Conservation (phyloP, 2,888 invertebrate genomes). For the Ypsolopha sequella region DNA sequence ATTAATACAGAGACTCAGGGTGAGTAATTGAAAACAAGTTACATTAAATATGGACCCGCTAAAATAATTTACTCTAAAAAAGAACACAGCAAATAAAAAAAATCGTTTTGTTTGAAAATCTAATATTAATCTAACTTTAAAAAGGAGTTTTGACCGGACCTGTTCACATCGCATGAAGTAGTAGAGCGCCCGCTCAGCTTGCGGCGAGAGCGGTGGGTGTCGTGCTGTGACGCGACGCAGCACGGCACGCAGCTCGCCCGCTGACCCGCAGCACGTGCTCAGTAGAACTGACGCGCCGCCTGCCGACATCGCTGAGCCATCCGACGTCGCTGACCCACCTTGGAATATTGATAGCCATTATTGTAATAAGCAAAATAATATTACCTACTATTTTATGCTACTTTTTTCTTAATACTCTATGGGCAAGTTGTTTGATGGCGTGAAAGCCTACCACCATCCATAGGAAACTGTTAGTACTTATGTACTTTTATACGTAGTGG, state of each 20-base stretch:
- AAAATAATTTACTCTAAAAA: no score
- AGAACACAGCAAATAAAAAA: no score
- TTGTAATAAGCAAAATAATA: neutral
- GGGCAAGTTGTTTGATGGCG: no score
- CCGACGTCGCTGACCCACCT: constrained; percentile 11
- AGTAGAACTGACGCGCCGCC: constrained; percentile 67
- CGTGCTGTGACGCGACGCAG: constrained; percentile 73
- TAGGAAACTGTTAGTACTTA: neutral
- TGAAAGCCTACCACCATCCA: no score
- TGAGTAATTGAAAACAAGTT: no score
- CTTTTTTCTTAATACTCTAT: no score
- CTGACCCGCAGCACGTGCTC: constrained; percentile 91
- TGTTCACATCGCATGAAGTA: constrained; percentile 95
- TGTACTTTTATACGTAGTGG: constrained; percentile 10
- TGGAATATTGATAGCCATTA: constrained; percentile 8
- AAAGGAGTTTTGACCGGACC: constrained; percentile 34
- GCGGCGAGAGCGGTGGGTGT: constrained; percentile 69
- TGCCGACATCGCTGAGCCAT: constrained; percentile 16
- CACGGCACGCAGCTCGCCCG: constrained; percentile 82
- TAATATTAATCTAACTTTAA: no score
- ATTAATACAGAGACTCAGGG: no score
- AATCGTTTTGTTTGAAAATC: no score
- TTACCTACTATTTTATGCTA: no score
- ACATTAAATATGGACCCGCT: no score
- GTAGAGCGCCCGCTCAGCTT: constrained; percentile 85